Evolutionary conservation across 2,797 vertebrate species (phyloP), one percentile per base, ranked within the genome.

Genomic region (Microctenopoma steveboyesi): DNA sequence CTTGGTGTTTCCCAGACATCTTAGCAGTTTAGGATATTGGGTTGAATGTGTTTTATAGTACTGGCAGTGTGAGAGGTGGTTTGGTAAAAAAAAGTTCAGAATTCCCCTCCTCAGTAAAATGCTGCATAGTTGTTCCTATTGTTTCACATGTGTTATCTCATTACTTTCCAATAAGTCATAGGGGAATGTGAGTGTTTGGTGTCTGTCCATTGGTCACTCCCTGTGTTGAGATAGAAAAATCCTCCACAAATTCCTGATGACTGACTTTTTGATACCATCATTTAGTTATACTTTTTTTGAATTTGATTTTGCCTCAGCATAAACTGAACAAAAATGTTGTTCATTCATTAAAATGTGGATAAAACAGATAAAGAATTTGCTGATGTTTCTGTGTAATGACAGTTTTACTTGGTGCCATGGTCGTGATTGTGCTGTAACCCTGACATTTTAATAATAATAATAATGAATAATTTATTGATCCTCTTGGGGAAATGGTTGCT

Each of bases 1-100:
- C 69, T 81, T 73, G 63, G 59, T 76, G 72, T 72, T 83, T 85
- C 78, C 53, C 72, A 86, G 76, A 86, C 74, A 72, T 83, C 64
- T 79, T 28, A 73, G 67, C 61, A 43, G 70, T 71, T 25, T 13
- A 64, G 69, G 64, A 77, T 80, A 56, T 71, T 52, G n/a, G 56
- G 39, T 69, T 61, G 33, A 66, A 69, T 72, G 39, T 70, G 59
- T 49, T 65, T 45, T 49, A 30, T 56, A 42, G 62, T 40, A 75
- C 28, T 2, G 40, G 51, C 35, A 1, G 48, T 18, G 52, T 40
- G 18, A 60, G 55, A 54, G n/a, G 47, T 35, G 25, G 55, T n/a
- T 50, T 57, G 16, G 12, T 14, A 30, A 57, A 48, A 30, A 52
- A 45, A 3, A 46, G 25, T 2, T 48, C 33, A 25, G 51, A 64